Conservation (phyloP, 1,140 invertebrate species). For the Drosophila triauraria region DNA sequence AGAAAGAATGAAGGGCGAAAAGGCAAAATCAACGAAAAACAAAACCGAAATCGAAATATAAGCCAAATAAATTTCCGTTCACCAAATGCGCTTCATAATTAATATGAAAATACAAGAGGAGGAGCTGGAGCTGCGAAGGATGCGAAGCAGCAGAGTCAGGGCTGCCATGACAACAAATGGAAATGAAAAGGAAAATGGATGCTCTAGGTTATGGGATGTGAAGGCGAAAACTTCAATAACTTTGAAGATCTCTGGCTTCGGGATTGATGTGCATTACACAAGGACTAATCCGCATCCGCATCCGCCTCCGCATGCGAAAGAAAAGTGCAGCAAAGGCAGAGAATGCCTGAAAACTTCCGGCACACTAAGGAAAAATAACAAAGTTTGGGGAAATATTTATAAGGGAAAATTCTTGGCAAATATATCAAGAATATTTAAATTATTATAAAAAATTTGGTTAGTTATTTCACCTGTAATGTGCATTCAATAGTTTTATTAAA, state of each 20-base stretch:
- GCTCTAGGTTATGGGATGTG: slow-evolving; percentile 1
- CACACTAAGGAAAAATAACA: background rate
- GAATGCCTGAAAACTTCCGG: slow-evolving; percentile 36
- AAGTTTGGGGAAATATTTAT: too few relatives aligned
- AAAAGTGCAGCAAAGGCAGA: slow-evolving; percentile 63
- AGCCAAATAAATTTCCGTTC: slow-evolving; percentile 81
- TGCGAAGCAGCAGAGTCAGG: slow-evolving; percentile 4
- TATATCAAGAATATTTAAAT: too few relatives aligned
- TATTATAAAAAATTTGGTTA: too few relatives aligned
- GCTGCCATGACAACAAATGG: slow-evolving; percentile 40
- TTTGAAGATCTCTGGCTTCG: slow-evolving; percentile 28
- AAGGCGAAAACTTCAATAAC: slow-evolving; percentile 33
- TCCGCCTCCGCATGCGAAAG: slow-evolving; percentile 36
- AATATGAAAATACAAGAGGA: slow-evolving; percentile 67
- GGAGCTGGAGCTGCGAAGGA: slow-evolving; percentile 5
- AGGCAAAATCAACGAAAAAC: slow-evolving; percentile 17
- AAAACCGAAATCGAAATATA: slow-evolving; percentile 73
- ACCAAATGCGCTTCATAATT: slow-evolving; percentile 80
- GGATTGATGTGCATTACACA: slow-evolving; percentile 77
- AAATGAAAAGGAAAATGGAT: slow-evolving; percentile 51
- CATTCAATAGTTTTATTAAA: too few relatives aligned
- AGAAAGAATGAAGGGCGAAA: slow-evolving; percentile 3
- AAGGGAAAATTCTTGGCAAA: background rate
- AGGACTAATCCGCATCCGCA: slow-evolving; percentile 60
- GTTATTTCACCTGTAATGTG: too few relatives aligned